Evolutionary conservation across 2,888 invertebrate genomes (phyloP).

Genomic region (Dolichopus griseipennis): DNA sequence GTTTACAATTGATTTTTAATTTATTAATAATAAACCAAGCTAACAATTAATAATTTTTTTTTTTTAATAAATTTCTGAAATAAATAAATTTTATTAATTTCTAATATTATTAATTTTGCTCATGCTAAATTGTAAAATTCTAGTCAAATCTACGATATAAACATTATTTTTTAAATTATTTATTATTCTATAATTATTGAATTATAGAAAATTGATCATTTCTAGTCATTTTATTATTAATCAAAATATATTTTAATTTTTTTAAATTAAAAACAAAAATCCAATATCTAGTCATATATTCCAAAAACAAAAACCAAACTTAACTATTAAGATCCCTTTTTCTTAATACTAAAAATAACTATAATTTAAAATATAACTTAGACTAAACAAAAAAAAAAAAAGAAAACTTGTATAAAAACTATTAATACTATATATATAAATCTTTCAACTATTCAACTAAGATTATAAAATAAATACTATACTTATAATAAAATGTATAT

Average conservation of each 20-base stretch:
- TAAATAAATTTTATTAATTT: no score
- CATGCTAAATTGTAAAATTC: not conserved
- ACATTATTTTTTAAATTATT: not conserved
- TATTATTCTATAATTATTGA: not conserved
- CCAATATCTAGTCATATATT: constrained; percentile 13
- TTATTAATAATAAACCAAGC: no score
- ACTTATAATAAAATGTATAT: not conserved
- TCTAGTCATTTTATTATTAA: constrained; percentile 11
- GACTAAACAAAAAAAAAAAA: constrained; percentile 10
- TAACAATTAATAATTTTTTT: no score
- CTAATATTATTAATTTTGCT: no score
- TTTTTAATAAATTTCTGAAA: no score
- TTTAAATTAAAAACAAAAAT: constrained; percentile 17
- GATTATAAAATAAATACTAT: constrained; percentile 21
- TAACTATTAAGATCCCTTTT: constrained; percentile 11
- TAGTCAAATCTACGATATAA: not conserved
- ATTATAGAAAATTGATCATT: not conserved
- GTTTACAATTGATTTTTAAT: no score
- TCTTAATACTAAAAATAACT: no score
- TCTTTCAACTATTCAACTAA: constrained; percentile 27
- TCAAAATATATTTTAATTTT: constrained; percentile 11
- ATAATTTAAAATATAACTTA: no score
- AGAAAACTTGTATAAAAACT: constrained; percentile 21
- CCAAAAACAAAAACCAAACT: constrained; percentile 14
- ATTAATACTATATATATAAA: constrained; percentile 18